These are phyloP conservation scores for Phocides pigmalion DNA, from an alignment of 1,140 invertebrate species.

Conservation along the genomic window DNA sequence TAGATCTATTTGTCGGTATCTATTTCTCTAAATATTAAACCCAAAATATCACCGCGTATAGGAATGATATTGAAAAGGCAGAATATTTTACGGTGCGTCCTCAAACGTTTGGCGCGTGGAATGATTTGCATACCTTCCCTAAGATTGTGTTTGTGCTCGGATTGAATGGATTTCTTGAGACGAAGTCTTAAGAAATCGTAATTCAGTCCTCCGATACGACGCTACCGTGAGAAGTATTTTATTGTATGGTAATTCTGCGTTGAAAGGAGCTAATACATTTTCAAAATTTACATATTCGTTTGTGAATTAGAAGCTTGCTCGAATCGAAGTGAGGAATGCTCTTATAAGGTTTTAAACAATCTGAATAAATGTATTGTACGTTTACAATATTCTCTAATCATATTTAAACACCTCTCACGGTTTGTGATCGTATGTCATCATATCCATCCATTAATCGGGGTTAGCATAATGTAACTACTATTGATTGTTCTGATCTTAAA, in stretches of 20 bases:
- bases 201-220: constrained; percentile 14
- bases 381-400: too few relatives aligned
- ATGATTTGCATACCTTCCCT: constrained; percentile 26
- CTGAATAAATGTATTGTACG: too few relatives aligned
- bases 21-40: too few relatives aligned
- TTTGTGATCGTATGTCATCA: too few relatives aligned
- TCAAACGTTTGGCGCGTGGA: constrained; percentile 24
- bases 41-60: not conserved
- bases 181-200: constrained; percentile 20
- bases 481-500: too few relatives aligned
- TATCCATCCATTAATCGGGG: too few relatives aligned
- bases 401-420: too few relatives aligned
- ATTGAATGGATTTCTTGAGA: constrained; percentile 26
- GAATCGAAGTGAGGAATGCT: not conserved
- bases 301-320: not conserved
- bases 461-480: too few relatives aligned
- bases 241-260: constrained; percentile 14
- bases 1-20: too few relatives aligned
- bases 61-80: constrained; percentile 21
- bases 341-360: not conserved
- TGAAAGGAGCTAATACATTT: constrained; percentile 22
- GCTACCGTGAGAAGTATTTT: constrained; percentile 15
- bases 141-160: constrained; percentile 25
- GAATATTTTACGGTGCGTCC: constrained; percentile 13
- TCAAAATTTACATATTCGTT: not conserved